Evolutionary conservation across 2,113 vertebrate genomes (phyloP).

Genomic region (Eidolon helvum): DNA sequence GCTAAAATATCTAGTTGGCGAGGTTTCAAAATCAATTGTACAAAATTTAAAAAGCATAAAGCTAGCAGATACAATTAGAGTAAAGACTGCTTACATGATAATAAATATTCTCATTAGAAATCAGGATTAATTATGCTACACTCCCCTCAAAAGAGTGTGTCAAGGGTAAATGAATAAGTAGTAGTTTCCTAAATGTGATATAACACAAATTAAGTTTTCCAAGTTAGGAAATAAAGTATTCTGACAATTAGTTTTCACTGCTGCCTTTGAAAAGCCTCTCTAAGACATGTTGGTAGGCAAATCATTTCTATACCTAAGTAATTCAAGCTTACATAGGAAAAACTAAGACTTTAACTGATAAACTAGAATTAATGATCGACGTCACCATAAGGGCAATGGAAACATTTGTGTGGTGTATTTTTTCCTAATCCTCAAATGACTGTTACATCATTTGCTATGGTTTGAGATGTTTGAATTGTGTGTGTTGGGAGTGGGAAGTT

Average conservation of each 20-base stretch:
- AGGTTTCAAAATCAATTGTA: slow-evolving; percentile 40
- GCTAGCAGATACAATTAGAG: not conserved
- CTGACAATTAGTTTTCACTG: slow-evolving; percentile 6
- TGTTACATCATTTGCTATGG: slow-evolving; percentile 26
- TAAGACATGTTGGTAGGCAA: slow-evolving; percentile 61
- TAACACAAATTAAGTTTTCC: not conserved
- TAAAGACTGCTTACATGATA: not conserved
- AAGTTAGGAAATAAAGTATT: slow-evolving; percentile 5
- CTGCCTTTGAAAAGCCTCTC: slow-evolving; percentile 60
- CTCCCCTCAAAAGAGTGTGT: not conserved
- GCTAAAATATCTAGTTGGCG: slow-evolving; percentile 4
- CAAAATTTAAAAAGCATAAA: slow-evolving; percentile 23
- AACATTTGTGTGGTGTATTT: slow-evolving; percentile 15
- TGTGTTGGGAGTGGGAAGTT: not conserved
- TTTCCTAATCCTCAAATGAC: slow-evolving; percentile 57
- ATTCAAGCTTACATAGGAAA: slow-evolving; percentile 24
- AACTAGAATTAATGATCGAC: slow-evolving; percentile 41
- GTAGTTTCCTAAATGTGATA: slow-evolving; percentile 13
- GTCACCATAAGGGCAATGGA: slow-evolving; percentile 25
- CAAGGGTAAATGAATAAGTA: not conserved
- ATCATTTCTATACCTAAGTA: slow-evolving; percentile 69
- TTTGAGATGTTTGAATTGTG: slow-evolving; percentile 50
- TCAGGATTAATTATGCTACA: not conserved
- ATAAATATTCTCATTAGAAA: slow-evolving; percentile 37
- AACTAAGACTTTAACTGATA: slow-evolving; percentile 43